Base-by-base conservation (phyloP, 2,113 vertebrate species). In the Mystacornis crossleyi region DNA sequence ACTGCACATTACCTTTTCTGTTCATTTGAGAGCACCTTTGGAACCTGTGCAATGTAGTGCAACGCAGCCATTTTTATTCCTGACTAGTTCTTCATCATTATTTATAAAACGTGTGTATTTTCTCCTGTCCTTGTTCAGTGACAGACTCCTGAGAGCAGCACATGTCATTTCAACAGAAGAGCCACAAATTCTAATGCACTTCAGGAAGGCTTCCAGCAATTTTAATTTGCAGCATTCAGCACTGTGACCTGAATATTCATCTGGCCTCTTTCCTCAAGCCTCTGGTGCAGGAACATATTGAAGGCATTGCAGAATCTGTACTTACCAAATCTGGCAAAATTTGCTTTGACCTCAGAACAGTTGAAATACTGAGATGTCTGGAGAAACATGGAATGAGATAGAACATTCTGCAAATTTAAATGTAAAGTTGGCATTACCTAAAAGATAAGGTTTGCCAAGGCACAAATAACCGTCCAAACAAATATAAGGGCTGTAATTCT, bases 201-300 rank as follows among this genome's bases (percentile, higher is more conserved):
- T 92, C 71, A 94, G 90, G 93, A 96, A 88, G 47, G 87, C 92
- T 95, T 95, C 93, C 93, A 94, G 92, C 92, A 88, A 88, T 90
- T 95, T 90, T 20, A 86, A 50, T 88, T 90, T 51, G 72, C 40
- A 81, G 71, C 38, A 33, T 51, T 70, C 94, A 90, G 79, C 71
- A 80, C 82, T 92, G 75, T 93, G 93, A 96, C 87, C 93, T 87
- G 60, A 94, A 96, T 97, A 94, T 88, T 96, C 90, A 82, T 91
- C 65, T 94, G 90, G 87, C 85, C 51, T 94, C 74, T 90, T 94
- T 93, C 70, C 66, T 90, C 75, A 67, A 94, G 85, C 60, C 75
- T 78, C 58, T 66, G 64, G 38, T 66, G 75, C 57, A 62, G 42
- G 64, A 70, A 43, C 51, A 40, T 38, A 43, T 4, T 64, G 79